Evolutionary conservation across 1,140 invertebrate species (phyloP).

Genomic region (Orussus abietinus): DNA sequence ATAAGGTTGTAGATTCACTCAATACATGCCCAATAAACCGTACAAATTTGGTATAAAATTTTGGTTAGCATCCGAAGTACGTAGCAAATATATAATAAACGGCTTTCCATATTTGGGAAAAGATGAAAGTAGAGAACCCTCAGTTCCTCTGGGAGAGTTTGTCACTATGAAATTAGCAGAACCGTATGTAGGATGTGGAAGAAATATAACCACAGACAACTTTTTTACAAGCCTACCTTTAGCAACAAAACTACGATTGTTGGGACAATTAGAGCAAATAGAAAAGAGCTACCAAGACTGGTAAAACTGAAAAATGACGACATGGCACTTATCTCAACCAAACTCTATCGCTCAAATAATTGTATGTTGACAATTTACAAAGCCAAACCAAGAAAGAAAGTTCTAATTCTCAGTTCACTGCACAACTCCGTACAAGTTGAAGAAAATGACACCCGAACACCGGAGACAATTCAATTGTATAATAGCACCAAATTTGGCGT

Average conservation of each 20-base stretch:
- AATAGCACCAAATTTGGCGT: conserved; percentile 30
- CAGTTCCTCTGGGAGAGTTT: conserved; percentile 12
- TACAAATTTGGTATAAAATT: conserved; percentile 39
- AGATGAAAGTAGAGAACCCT: conserved; percentile 18
- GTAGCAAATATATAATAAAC: conserved; percentile 39
- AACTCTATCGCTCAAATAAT: conserved; percentile 13
- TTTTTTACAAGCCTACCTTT: conserved; percentile 30
- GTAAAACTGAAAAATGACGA: conserved; percentile 15
- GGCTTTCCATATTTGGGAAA: conserved; percentile 40
- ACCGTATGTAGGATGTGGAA: conserved; percentile 23
- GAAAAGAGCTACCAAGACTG: conserved; percentile 25
- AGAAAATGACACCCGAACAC: conserved; percentile 11
- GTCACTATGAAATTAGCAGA: conserved; percentile 26
- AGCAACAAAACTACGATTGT: conserved; percentile 27
- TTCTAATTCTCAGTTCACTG: conserved; percentile 19
- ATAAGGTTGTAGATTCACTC: conserved; percentile 28
- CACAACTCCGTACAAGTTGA: conserved; percentile 16
- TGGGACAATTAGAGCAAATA: conserved; percentile 20
- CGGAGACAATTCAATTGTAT: conserved; percentile 25
- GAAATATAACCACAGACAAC: conserved; percentile 36
- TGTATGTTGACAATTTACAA: conserved; percentile 22
- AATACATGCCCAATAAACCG: conserved; percentile 37
- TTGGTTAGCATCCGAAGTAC: conserved; percentile 34
- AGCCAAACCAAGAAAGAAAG: conserved; percentile 20
- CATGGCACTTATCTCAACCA: conserved; percentile 15